Percentiles rank a stretch among this genome's conserved stretches.
phyloP scores from a whole-genome alignment of 2,888 invertebrate species.

The Drosophila anceps region DNA sequence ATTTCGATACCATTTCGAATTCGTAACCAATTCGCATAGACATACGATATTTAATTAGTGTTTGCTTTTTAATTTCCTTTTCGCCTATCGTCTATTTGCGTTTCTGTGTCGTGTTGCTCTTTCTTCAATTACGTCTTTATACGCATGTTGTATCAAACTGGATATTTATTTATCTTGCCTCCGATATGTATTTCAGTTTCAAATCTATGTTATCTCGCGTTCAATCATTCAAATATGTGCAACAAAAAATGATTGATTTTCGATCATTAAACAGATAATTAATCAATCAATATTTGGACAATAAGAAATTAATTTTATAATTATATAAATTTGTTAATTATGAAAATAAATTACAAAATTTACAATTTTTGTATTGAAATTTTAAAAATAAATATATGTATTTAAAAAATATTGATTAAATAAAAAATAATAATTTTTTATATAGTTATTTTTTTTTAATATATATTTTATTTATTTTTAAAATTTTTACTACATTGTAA shows the following conservation, averaged over 20 bases:
- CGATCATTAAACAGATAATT: not conserved
- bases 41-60: conserved; percentile 58
- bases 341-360: not conserved
- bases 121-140: conserved; percentile 24
- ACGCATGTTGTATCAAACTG: conserved; percentile 24
- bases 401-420: not conserved
- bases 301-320: not conserved
- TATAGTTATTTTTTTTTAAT: too few species aligned
- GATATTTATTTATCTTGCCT: conserved; percentile 13
- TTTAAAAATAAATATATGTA: not conserved
- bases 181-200: not conserved
- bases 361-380: not conserved
- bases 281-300: not conserved
- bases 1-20: conserved; percentile 48
- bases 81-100: conserved; percentile 12
- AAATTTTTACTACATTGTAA: not conserved
- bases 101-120: conserved; percentile 19
- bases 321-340: not conserved
- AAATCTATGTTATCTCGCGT: not conserved
- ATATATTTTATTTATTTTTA: not conserved
- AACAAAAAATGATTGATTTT: not conserved
- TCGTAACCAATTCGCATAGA: conserved; percentile 65
- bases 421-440: not conserved
- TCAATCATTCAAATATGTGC: not conserved
- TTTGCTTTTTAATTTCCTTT: conserved; percentile 45